Base-by-base conservation (phyloP, 2,888 invertebrate genomes). In the Gerosis bhagava region DNA sequence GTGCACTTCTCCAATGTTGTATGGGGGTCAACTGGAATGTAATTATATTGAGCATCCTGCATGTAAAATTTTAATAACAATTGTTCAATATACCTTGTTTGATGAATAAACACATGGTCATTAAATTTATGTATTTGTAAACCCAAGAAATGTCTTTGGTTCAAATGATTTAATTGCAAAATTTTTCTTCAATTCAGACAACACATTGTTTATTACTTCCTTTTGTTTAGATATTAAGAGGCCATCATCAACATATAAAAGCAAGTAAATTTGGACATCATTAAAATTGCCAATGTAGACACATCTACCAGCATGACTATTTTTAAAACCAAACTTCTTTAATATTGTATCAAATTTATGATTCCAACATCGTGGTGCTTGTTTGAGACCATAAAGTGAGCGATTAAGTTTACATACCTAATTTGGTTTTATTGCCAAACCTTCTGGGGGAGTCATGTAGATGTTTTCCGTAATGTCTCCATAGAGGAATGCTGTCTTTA, bases 401-500 rank as follows among this genome's bases (percentile, higher is more conserved):
- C n/a, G n/a, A n/a, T n/a, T n/a, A n/a, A n/a, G n/a, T n/a, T n/a
- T n/a, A n/a, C n/a, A n/a, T n/a, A n/a, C n/a, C n/a, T n/a, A n/a
- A n/a, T n/a, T n/a, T n/a, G 8, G 45, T 11, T 16, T n/a, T n/a
- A n/a, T n/a, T n/a, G n/a, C n/a, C n/a, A 58, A 21, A 7, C 59
- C 60, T 50, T 60, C 56, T 6, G 64, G 58, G 10, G 40, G 44
- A 13, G n/a, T 26, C n/a, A n/a, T 5, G 22, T 56, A 59, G 32
- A 31, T 37, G 6, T 37, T 26, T 3, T 25, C 16, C 4, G 16
- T 26, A n/a, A 37, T 7, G 4, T 37, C 37, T 3, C 37, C 37
- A 5, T 51, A 39, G 8, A 51, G 22, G 7, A 55, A 55, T 6
- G 55, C 49, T 4, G 55, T 51, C 0, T 11, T 53, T 10, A 53